Base-by-base conservation (phyloP, 1,140 invertebrate genomes). In the Brachionus angularis region DNA sequence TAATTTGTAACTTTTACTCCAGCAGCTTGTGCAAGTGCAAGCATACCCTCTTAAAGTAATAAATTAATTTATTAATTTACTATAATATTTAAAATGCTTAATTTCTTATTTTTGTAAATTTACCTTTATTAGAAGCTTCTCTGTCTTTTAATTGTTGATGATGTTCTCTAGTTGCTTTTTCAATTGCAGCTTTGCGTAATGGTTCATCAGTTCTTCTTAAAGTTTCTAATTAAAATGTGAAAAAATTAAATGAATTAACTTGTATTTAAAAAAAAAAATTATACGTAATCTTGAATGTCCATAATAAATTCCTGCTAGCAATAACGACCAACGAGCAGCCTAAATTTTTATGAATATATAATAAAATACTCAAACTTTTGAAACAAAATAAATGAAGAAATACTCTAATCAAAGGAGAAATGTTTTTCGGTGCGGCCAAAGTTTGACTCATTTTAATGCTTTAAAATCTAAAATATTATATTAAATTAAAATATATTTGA, bases 341-440 rank as follows among this genome's bases (percentile, higher is more conserved):
- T 67, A 27, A 50, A 49, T 23, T 34, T 36, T 1, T 0, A 27
- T 33, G 14, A 67, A 50, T n/a, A 21, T 47, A 2, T 5, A n/a
- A 25, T 2, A 14, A 49, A 23, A 67, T 36, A 25, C 31, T 46
- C 3, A 12, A n/a, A n/a, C n/a, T n/a, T 42, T 10, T 10, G 39
- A 10, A 10, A 16, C 39, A 10, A 42, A 42, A 10, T 1, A 7
- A n/a, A 5, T 33, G 5, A 7, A 34, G 29, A 36, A 18, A 5
- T 67, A 67, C 62, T 67, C 62, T 46, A 10, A 67, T 49, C 1
- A 67, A 42, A 34, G 62, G 62, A 25, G 62, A 67, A 14, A 67
- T 50, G 16, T 67, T 67, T 50, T 67, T 67, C 33, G 62, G 53
- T 58, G 62, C 62, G 25, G 62, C 62, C 31, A 50, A 46, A 67